Evolutionary conservation across 1,140 invertebrate genomes (phyloP).

Genomic region (Bilobella aurantiaca): DNA sequence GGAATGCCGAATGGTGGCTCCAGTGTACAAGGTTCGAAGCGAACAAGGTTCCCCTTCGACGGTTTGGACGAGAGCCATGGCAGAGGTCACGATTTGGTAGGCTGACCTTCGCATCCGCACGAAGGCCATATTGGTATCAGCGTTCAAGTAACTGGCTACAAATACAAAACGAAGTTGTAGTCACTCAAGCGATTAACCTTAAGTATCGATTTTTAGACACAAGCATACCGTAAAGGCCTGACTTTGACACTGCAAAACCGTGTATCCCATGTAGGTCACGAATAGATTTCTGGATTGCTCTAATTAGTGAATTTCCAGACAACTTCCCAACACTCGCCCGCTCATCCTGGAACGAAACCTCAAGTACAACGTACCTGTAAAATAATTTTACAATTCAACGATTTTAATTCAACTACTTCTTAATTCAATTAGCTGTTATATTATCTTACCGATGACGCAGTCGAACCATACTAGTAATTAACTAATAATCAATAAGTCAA

Average conservation of each 20-base stretch:
- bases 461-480: too few species aligned
- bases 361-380: constrained; percentile 16
- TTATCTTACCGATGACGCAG: constrained; percentile 6
- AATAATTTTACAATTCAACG: neutral
- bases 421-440: neutral
- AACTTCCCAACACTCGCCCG: neutral
- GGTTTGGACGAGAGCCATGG: constrained; percentile 15
- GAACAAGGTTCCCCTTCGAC: constrained; percentile 11
- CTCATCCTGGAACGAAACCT: neutral
- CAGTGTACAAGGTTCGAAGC: constrained; percentile 20
- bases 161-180: neutral
- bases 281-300: constrained; percentile 21
- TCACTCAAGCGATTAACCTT: neutral
- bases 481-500: too few species aligned
- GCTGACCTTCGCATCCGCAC: constrained; percentile 22
- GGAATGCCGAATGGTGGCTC: constrained; percentile 25
- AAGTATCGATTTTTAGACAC: neutral
- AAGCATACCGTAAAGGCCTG: constrained; percentile 23
- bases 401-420: neutral
- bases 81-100: constrained; percentile 19
- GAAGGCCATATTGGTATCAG: constrained; percentile 13
- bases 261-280: constrained; percentile 24
- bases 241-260: constrained; percentile 18
- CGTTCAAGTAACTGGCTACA: constrained; percentile 18
- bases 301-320: constrained; percentile 1